A percentile compares a stretch with the other conserved stretches of the same genome.
Evolutionary conservation across 2,797 vertebrate genomes (phyloP).

Genomic region (Sebastes elongatus): DNA sequence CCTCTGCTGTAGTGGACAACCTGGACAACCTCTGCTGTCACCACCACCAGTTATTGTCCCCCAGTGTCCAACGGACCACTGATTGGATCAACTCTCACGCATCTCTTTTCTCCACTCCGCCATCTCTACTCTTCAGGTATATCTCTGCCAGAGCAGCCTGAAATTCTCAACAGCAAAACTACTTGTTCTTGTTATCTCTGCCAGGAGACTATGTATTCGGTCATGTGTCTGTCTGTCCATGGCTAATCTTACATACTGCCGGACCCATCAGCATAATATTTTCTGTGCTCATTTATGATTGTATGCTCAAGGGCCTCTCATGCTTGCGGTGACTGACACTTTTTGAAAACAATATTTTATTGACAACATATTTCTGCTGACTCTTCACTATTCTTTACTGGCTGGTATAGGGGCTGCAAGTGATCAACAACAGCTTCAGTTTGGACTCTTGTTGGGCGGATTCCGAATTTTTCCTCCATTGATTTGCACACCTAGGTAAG

Average conservation of each 20-base stretch:
- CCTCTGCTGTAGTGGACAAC: too few species aligned
- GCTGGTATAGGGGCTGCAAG: too few species aligned
- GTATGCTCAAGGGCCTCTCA: neutral
- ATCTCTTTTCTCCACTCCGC: neutral
- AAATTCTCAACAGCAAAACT: neutral
- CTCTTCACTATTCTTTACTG: too few species aligned
- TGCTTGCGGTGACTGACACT: neutral
- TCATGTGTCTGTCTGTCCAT: neutral
- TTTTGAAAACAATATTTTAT: too few species aligned
- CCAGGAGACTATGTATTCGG: neutral
- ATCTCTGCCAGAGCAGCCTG: neutral
- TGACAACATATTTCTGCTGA: too few species aligned
- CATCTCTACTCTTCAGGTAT: neutral
- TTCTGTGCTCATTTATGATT: neutral
- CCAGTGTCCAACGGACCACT: neutral
- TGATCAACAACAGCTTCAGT: too few species aligned
- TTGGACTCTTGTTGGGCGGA: too few species aligned
- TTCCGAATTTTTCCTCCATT: too few species aligned
- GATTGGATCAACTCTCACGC: neutral
- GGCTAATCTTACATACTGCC: too few species aligned
- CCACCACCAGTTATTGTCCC: neutral
- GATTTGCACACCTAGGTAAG: too few species aligned
- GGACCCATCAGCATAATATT: neutral
- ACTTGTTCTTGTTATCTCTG: neutral
- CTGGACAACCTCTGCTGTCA: too few species aligned